Evolutionary conservation across 2,888 invertebrate species (phyloP).

Genomic region (Torymus texanus): DNA sequence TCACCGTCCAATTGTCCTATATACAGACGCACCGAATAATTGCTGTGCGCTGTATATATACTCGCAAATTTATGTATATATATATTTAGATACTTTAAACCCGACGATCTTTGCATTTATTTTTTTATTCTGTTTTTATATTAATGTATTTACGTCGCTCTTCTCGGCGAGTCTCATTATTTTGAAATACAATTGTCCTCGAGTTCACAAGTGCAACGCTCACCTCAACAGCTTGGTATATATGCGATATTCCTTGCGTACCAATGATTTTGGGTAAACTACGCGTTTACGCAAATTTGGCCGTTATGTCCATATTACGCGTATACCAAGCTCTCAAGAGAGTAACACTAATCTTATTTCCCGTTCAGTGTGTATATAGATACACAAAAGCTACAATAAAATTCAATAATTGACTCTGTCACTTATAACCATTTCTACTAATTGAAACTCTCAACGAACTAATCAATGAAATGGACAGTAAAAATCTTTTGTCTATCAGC

Average conservation of each 20-base stretch:
- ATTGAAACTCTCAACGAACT: neutral
- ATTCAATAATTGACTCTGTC: constrained; percentile 14
- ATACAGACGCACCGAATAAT: constrained; percentile 17
- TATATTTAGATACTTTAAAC: constrained; percentile 14
- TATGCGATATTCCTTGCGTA: neutral
- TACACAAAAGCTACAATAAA: neutral
- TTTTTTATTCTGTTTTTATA: constrained; percentile 15
- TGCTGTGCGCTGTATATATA: constrained; percentile 13
- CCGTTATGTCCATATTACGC: neutral
- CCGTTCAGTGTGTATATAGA: no score
- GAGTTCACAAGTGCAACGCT: no score
- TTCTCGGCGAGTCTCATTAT: constrained; percentile 1
- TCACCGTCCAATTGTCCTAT: neutral
- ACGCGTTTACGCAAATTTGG: constrained; percentile 41
- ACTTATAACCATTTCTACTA: constrained; percentile 29
- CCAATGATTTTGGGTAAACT: constrained; percentile 43
- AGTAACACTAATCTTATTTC: neutral
- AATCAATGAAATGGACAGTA: constrained; percentile 33
- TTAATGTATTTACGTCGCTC: constrained; percentile 4
- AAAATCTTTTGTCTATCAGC: neutral
- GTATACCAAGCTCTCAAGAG: neutral
- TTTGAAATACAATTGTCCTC: constrained; percentile 32
- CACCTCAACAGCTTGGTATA: neutral
- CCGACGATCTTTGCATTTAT: neutral
- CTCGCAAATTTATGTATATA: no score